These are phyloP conservation scores for Morelia viridis DNA, from an alignment of 2,797 vertebrate genomes.

Conservation along the genomic window DNA sequence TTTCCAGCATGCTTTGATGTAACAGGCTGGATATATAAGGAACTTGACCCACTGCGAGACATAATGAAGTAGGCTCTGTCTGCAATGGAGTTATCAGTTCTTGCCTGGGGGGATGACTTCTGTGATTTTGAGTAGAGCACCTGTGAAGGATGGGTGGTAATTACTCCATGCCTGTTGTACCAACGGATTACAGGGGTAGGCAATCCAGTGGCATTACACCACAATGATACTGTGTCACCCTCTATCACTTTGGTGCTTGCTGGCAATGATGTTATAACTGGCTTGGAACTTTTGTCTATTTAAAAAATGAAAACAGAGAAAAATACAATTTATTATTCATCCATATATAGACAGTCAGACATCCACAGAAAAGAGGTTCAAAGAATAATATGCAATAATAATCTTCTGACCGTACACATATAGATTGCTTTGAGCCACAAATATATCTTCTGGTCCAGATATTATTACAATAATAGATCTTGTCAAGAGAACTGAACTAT, in stretches of 20 bases:
- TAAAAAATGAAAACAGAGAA: conserved; percentile 7
- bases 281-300: conserved; percentile 63
- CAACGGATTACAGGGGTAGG: conserved; percentile 69
- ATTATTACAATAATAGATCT: neutral
- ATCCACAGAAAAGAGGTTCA: neutral
- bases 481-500: neutral
- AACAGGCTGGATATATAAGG: conserved; percentile 63
- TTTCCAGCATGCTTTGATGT: conserved; percentile 58
- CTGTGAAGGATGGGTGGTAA: conserved; percentile 61
- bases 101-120: conserved; percentile 41
- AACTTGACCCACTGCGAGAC: conserved; percentile 70
- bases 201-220: conserved; percentile 73
- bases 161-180: conserved; percentile 68
- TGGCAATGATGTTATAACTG: conserved; percentile 67
- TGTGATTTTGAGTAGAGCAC: conserved; percentile 61
- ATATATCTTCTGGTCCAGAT: neutral
- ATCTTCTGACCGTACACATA: neutral
- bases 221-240: conserved; percentile 66
- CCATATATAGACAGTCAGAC: neutral
- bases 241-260: conserved; percentile 56
- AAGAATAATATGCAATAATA: neutral
- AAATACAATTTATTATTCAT: neutral
- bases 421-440: neutral
- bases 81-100: neutral
- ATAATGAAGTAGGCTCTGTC: conserved; percentile 56